These are phyloP conservation scores for Alca torda DNA, from an alignment of 2,797 vertebrate species.

Conservation along the genomic window DNA sequence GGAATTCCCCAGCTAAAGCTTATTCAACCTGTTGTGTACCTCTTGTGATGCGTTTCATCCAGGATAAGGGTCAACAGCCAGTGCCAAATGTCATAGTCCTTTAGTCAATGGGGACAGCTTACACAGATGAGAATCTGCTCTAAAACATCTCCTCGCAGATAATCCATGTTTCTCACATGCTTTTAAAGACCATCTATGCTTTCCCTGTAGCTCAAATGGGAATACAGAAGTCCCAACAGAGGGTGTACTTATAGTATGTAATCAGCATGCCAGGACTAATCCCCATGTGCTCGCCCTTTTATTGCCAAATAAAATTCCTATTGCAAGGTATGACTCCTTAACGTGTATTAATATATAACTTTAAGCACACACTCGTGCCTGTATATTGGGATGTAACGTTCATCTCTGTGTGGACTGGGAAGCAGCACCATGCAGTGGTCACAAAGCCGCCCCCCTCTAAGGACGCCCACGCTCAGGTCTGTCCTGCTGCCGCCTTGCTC, in stretches of 20 bases:
- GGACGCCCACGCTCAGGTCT: not conserved
- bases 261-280: not conserved
- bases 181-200: not conserved
- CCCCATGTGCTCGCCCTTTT: not conserved
- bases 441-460: too few species aligned
- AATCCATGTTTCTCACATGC: not conserved
- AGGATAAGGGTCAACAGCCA: not conserved
- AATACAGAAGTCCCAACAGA: not conserved
- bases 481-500: not conserved
- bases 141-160: not conserved
- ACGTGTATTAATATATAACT: not conserved
- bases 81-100: not conserved
- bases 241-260: not conserved
- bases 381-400: not conserved
- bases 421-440: not conserved
- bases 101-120: not conserved
- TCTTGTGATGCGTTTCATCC: not conserved
- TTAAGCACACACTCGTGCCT: accelerated
- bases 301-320: not conserved
- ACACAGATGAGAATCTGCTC: not conserved
- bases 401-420: not conserved
- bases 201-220: not conserved
- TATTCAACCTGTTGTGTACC: not conserved
- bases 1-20: not conserved
- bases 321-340: not conserved